Conservation (phyloP, 1,140 invertebrate genomes). For the Batillaria attramentaria region DNA sequence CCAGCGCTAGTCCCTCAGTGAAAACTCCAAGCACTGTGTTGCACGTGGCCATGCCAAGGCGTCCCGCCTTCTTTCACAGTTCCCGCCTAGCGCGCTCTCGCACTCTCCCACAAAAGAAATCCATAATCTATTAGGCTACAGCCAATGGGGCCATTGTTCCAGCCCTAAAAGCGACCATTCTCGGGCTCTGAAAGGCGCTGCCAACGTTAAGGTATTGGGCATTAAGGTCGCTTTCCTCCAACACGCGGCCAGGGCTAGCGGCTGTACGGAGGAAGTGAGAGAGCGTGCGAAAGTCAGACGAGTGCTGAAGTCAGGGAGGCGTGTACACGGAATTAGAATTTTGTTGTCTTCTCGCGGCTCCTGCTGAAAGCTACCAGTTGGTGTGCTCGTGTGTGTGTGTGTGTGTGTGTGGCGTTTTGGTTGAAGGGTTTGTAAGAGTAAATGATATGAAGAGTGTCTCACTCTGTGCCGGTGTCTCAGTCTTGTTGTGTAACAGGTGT, state of each 20-base stretch:
- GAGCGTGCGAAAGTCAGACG: neutral
- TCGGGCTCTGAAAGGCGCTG: neutral
- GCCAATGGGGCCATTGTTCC: constrained; percentile 17
- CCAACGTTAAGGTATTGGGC: neutral
- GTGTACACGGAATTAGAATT: neutral
- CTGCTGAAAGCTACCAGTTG: neutral
- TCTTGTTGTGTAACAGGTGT: no score
- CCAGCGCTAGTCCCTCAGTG: neutral
- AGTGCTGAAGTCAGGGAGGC: neutral
- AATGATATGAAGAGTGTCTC: neutral
- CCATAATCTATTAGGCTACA: constrained; percentile 20
- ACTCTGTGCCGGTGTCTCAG: no score
- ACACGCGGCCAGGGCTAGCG: neutral
- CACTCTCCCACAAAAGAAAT: neutral
- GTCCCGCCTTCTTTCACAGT: neutral
- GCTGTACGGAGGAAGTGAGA: neutral
- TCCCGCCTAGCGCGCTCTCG: neutral
- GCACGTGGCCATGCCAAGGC: constrained; percentile 4
- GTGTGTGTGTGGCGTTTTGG: neutral
- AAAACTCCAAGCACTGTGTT: neutral
- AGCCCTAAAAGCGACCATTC: constrained; percentile 17
- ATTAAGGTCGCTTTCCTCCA: neutral
- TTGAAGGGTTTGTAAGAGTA: neutral
- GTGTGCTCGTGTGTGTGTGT: neutral
- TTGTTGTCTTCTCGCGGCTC: neutral